Percentiles rank a stretch among this genome's conserved stretches.
Conservation (phyloP, 2,888 invertebrate genomes). For the Phragmatobia fuliginosa region DNA sequence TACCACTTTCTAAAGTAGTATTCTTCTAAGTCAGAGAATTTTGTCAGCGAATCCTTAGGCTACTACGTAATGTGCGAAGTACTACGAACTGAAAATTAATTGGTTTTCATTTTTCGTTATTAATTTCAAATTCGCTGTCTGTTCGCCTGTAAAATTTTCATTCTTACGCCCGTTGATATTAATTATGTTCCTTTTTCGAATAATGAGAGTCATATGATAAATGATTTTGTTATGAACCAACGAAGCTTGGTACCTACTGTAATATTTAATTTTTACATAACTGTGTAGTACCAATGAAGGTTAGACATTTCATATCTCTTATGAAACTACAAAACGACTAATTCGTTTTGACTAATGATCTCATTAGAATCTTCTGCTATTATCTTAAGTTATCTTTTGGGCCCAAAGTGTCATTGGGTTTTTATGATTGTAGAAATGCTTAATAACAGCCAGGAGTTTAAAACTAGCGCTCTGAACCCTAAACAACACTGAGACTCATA, state of each 20-base stretch:
- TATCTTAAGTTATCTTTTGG: no score
- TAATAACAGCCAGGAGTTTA: no score
- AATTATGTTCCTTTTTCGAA: not conserved
- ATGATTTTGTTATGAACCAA: not conserved
- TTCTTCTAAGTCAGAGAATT: not conserved
- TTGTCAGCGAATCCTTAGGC: not conserved
- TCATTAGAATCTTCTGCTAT: not conserved
- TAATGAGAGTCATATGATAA: conserved; percentile 1
- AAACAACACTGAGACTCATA: no score
- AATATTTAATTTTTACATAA: conserved; percentile 14
- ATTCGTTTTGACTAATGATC: not conserved
- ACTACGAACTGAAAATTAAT: not conserved
- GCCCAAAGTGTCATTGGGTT: no score
- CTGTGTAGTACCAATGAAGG: not conserved
- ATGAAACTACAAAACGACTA: not conserved
- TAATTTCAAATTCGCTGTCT: not conserved
- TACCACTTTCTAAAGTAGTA: not conserved
- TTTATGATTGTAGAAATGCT: no score
- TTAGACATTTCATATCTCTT: not conserved
- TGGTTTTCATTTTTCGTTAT: not conserved
- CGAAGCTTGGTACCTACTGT: not conserved
- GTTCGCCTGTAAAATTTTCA: not conserved
- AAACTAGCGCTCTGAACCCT: no score
- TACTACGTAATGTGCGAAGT: not conserved
- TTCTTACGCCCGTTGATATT: not conserved